Conservation (phyloP, 2,888 invertebrate species). For the Luperina nickerlii region DNA sequence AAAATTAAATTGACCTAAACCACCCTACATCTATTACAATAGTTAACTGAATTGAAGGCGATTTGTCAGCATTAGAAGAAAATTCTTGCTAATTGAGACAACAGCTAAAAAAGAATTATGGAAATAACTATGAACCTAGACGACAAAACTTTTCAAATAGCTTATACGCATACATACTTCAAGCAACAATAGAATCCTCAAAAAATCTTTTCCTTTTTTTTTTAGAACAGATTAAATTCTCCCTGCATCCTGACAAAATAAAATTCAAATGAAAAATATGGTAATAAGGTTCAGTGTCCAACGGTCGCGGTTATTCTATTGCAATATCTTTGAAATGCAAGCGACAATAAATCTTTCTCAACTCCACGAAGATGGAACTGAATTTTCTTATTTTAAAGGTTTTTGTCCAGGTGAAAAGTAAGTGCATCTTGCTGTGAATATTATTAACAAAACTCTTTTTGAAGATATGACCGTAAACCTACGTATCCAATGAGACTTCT, state of each 20-base stretch:
- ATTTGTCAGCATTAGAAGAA: slow-evolving; percentile 8
- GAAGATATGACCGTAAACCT: background rate
- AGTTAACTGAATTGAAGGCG: slow-evolving; percentile 1
- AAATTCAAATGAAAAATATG: slow-evolving; percentile 65
- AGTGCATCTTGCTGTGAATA: background rate
- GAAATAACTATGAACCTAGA: background rate
- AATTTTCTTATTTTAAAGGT: slow-evolving; percentile 13
- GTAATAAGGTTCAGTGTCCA: slow-evolving; percentile 53
- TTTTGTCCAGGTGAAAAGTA: background rate
- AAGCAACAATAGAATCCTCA: slow-evolving; percentile 6
- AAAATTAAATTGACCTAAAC: slow-evolving; percentile 17
- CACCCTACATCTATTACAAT: background rate
- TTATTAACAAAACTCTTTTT: background rate
- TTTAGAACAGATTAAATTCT: slow-evolving; percentile 29
- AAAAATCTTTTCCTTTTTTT: slow-evolving; percentile 30
- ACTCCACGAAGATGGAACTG: background rate
- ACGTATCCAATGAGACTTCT: background rate
- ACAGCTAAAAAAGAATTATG: background rate
- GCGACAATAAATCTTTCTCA: slow-evolving; percentile 42
- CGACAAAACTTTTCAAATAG: background rate
- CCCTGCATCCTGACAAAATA: slow-evolving; percentile 41
- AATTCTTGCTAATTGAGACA: background rate
- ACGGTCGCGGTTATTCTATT: slow-evolving; percentile 41
- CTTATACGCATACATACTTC: background rate
- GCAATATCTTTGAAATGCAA: slow-evolving; percentile 60